A percentile compares a stretch with the other conserved stretches of the same genome.
These are phyloP conservation scores for Corythucha ciliata DNA, from an alignment of 2,888 invertebrate species.

Conservation along the genomic window DNA sequence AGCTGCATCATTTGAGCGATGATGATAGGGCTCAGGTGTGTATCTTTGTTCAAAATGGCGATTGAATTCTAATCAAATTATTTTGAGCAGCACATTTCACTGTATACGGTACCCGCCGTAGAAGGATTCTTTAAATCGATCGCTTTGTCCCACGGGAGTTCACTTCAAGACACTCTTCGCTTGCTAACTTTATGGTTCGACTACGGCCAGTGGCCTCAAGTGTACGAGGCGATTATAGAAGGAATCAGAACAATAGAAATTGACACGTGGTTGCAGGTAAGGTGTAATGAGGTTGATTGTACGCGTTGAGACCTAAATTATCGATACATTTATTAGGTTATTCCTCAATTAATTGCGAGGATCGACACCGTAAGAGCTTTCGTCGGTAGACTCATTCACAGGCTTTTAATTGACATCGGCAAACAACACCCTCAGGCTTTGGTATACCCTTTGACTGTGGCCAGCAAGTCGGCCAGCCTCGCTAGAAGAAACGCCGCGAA, in stretches of 20 bases:
- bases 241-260: conserved; percentile 90
- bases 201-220: conserved; percentile 87
- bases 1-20: conserved; percentile 33
- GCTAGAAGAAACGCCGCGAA: conserved; percentile 84
- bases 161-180: conserved; percentile 92
- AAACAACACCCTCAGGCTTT: conserved; percentile 95
- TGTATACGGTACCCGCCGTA: conserved; percentile 86
- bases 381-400: conserved; percentile 84
- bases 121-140: conserved; percentile 95
- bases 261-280: conserved; percentile 91
- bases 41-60: too few relatives aligned
- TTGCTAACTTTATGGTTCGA: conserved; percentile 96
- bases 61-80: neutral
- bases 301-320: neutral
- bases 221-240: conserved; percentile 85
- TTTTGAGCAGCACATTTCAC: conserved; percentile 51
- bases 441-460: conserved; percentile 95
- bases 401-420: conserved; percentile 90
- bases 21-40: conserved; percentile 26
- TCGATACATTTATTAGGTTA: conserved; percentile 51
- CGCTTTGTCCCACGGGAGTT: conserved; percentile 80
- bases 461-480: conserved; percentile 83
- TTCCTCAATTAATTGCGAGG: conserved; percentile 95
- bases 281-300: too few relatives aligned
- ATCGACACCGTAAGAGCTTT: conserved; percentile 87